Base-by-base conservation (phyloP, 2,113 vertebrate species). In the Phoenicopterus ruber region DNA sequence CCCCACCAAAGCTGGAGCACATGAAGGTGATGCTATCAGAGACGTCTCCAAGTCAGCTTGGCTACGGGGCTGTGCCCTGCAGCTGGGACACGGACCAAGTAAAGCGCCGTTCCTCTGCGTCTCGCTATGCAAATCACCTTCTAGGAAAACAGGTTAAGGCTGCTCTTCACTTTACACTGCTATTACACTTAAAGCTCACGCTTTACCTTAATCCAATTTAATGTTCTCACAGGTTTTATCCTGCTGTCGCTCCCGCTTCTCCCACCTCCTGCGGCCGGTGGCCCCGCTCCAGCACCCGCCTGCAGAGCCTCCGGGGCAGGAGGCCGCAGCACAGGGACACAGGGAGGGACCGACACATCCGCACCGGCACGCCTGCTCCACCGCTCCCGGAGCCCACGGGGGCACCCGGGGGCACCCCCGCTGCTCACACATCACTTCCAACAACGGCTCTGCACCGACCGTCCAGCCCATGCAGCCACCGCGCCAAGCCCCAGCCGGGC, bases 371-470 rank as follows among this genome's bases (percentile, higher is more conserved):
- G 2, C 6, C 47, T 19, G 32, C 61, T 65, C 46, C 8, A 1
- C 31, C 3, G 3, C 40, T 47, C 66, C 59, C 8, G 15, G 7
- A 74, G 76, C 81, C 55, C n/a, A 29, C 15, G 62, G 31, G 31
- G 21, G 19, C 71, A 44, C 46, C 17, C 0, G 1, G 47, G 42
- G 13, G 32, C 15, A 24, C 1, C 17, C 31, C 32, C 0, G 2
- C 47, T 28, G 28, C 62, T 47, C 69, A 24, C 31, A 25, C n/a
- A 34, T 10, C n/a, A 7, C 52, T 67, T 54, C 36, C 36, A 46
- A 9, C 15, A n/a, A 1, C 28, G 44, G 14, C 70, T 34, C 50
- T 67, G 50, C 71, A 42, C 10, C 44, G 38, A 4, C 25, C 15
- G 10, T 1, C 2, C 14, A 86, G 70, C 61, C 73, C 19, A 4